Conservation (phyloP, 2,888 invertebrate genomes). For the Cecidostiba fungosa region DNA sequence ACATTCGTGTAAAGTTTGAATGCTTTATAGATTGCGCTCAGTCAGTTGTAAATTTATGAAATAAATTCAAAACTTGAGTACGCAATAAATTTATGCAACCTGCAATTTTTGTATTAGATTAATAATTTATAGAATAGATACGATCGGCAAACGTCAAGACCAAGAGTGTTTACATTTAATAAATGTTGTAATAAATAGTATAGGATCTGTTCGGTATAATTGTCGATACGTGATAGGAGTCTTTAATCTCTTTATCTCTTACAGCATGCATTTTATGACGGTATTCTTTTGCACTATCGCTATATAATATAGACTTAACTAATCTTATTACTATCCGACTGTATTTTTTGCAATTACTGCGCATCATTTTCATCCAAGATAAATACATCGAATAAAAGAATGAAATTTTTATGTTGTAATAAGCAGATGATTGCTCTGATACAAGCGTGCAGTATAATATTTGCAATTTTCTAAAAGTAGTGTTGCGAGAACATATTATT, state of each 20-base stretch:
- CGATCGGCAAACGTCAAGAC: not conserved
- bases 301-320: not conserved
- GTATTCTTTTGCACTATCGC: too few species aligned
- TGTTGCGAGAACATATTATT: not conserved
- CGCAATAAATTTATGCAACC: not conserved
- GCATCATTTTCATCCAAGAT: constrained; percentile 13
- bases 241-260: constrained; percentile 15
- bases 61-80: not conserved
- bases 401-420: constrained; percentile 1
- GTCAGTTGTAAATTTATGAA: not conserved
- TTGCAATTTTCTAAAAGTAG: not conserved
- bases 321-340: not conserved
- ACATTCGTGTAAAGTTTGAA: too few species aligned
- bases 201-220: constrained; percentile 1
- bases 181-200: constrained; percentile 19
- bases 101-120: constrained; percentile 11
- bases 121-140: constrained; percentile 28
- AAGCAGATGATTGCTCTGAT: not conserved
- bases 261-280: not conserved
- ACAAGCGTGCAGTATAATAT: not conserved
- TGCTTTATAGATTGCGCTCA: not conserved
- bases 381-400: not conserved
- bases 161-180: constrained; percentile 35
- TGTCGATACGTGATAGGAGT: constrained; percentile 4
- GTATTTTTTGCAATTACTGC: not conserved